Evolutionary conservation across 2,888 invertebrate species (phyloP).

Genomic region (Cephus pygmeus): DNA sequence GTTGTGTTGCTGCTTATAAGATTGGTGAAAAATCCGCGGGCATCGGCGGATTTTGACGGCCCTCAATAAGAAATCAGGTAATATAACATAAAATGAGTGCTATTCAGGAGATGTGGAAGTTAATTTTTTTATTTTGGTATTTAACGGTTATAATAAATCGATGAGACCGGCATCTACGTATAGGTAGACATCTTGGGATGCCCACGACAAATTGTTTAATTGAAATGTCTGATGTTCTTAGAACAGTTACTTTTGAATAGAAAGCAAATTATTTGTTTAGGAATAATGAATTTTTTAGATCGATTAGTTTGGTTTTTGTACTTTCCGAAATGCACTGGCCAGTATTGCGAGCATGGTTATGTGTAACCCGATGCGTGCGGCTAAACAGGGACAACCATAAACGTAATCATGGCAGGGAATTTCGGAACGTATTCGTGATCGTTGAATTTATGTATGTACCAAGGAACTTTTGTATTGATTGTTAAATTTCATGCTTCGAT

Average conservation of each 20-base stretch:
- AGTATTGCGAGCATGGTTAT: not conserved
- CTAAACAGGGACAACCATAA: too few relatives aligned
- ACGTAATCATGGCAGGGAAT: too few relatives aligned
- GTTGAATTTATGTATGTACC: too few relatives aligned
- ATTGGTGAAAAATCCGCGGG: conserved; percentile 12
- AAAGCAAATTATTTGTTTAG: not conserved
- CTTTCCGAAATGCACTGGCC: not conserved
- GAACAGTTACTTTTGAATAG: not conserved
- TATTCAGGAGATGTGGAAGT: not conserved
- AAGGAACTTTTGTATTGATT: too few relatives aligned
- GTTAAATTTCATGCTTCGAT: too few relatives aligned
- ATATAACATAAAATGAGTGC: not conserved
- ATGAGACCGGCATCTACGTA: not conserved
- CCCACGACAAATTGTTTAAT: not conserved
- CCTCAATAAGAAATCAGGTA: conserved; percentile 7
- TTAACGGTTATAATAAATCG: not conserved
- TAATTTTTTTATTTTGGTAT: not conserved
- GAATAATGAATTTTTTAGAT: not conserved
- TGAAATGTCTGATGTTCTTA: not conserved
- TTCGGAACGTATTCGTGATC: not conserved
- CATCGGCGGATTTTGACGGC: conserved; percentile 19
- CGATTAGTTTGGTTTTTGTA: not conserved
- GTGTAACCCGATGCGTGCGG: too few relatives aligned
- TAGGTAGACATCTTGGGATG: not conserved
- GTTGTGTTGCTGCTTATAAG: not conserved